phyloP scores from a whole-genome alignment of 2,888 invertebrate species.

The Magallana nippona region DNA sequence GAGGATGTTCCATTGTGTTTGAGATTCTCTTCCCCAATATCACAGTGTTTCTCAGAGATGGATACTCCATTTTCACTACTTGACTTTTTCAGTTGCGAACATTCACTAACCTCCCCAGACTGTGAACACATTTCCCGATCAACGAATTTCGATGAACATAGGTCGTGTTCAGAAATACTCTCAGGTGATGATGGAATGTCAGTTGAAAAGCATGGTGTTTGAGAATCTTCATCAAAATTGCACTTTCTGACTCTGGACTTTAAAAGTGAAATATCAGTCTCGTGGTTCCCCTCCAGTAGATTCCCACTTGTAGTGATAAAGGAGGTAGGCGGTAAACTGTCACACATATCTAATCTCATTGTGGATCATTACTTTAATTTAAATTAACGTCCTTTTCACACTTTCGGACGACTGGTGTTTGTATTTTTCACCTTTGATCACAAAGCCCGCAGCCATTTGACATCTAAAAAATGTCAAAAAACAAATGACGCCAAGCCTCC shows the following conservation, averaged over 20 bases:
- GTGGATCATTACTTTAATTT: conserved; percentile 14
- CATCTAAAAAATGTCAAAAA: conserved; percentile 24
- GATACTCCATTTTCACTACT: conserved; percentile 1
- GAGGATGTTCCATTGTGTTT: background rate
- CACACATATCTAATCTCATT: conserved; percentile 35
- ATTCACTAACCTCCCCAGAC: background rate
- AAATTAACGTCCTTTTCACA: conserved; percentile 26
- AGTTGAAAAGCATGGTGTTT: background rate
- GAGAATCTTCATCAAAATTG: conserved; percentile 27
- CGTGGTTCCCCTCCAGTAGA: conserved; percentile 10
- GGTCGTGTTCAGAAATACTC: background rate
- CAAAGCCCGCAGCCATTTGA: conserved; percentile 30
- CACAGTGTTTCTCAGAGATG: background rate
- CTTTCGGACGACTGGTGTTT: background rate
- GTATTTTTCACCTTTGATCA: background rate
- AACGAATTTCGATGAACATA: background rate
- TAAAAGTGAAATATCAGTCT: conserved; percentile 16
- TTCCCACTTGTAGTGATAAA: conserved; percentile 12
- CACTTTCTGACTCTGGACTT: conserved; percentile 14
- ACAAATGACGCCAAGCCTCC: background rate
- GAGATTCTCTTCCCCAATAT: conserved; percentile 1
- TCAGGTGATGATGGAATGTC: background rate
- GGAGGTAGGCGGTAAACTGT: conserved; percentile 32
- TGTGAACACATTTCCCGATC: conserved; percentile 27
- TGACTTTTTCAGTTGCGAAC: background rate